Evolutionary conservation across 2,113 vertebrate species (phyloP).

Genomic region (Siniperca knerii): DNA sequence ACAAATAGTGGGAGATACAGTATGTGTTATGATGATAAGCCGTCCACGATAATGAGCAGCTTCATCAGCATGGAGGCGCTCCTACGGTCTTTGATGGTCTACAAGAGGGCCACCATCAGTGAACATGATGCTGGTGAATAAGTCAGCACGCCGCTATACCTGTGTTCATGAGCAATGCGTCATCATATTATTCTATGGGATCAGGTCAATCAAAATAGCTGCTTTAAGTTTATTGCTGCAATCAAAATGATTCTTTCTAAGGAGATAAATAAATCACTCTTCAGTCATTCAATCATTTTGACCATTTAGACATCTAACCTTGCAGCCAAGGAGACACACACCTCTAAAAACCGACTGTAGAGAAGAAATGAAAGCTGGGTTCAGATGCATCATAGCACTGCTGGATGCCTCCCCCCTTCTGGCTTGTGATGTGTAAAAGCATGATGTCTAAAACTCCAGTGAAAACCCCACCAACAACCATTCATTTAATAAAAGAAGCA

Average conservation of each 20-base stretch:
- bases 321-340: not conserved
- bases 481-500: not conserved
- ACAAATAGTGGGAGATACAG: conserved; percentile 13
- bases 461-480: not conserved
- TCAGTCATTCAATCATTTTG: not conserved
- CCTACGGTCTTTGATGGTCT: not conserved
- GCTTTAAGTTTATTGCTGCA: not conserved
- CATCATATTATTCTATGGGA: not conserved
- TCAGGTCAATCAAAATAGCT: not conserved
- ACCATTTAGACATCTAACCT: not conserved
- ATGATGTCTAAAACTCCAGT: not conserved
- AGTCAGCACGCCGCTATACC: not conserved
- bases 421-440: not conserved
- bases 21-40: conserved; percentile 12
- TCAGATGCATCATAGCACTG: not conserved
- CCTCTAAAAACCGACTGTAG: not conserved
- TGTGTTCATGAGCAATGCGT: not conserved
- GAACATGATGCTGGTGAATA: not conserved
- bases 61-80: not conserved
- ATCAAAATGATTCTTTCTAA: not conserved
- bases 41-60: conserved; percentile 5
- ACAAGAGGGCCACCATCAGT: too few relatives aligned
- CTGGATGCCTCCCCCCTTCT: not conserved
- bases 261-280: not conserved
- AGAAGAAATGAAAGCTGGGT: not conserved